A percentile compares a stretch with the other conserved stretches of the same genome.
phyloP scores from a whole-genome alignment of 1,140 invertebrate genomes.

The Hetaerina americana region DNA sequence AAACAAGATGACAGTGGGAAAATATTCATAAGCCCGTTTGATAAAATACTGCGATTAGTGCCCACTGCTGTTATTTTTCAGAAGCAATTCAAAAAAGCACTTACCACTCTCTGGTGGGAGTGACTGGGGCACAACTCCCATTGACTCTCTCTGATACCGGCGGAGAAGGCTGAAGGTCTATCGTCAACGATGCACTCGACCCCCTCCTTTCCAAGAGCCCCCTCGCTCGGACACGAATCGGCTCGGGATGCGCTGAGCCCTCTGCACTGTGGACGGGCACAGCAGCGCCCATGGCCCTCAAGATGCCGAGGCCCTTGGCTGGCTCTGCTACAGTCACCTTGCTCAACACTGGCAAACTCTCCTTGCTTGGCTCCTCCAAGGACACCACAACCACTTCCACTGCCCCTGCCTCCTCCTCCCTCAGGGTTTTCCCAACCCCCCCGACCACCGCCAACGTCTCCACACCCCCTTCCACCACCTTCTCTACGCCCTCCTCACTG shows the following conservation, averaged over 20 bases:
- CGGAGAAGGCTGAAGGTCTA: constrained; percentile 35
- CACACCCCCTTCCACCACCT: not conserved
- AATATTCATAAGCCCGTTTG: too few species aligned
- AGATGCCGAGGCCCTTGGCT: constrained; percentile 11
- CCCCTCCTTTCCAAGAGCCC: constrained; percentile 36
- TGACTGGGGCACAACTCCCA: constrained; percentile 16
- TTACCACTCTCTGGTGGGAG: constrained; percentile 37
- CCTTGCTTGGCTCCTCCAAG: not conserved
- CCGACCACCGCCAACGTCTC: not conserved
- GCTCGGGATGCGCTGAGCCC: constrained; percentile 24
- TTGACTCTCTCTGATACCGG: constrained; percentile 6
- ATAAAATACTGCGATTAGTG: too few species aligned
- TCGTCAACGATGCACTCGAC: constrained; percentile 74
- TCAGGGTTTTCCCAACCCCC: not conserved
- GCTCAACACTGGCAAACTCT: constrained; percentile 2
- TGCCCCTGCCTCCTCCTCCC: constrained; percentile 10
- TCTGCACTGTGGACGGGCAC: constrained; percentile 14
- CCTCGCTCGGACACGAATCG: constrained; percentile 35
- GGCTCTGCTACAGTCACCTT: not conserved
- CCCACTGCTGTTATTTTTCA: too few species aligned
- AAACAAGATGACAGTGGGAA: too few species aligned
- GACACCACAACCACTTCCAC: not conserved
- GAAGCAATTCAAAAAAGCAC: too few species aligned
- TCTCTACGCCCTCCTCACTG: not conserved
- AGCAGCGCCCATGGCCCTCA: constrained; percentile 25